phyloP scores from a whole-genome alignment of 2,888 invertebrate species.

The Xanthorhoe designata region DNA sequence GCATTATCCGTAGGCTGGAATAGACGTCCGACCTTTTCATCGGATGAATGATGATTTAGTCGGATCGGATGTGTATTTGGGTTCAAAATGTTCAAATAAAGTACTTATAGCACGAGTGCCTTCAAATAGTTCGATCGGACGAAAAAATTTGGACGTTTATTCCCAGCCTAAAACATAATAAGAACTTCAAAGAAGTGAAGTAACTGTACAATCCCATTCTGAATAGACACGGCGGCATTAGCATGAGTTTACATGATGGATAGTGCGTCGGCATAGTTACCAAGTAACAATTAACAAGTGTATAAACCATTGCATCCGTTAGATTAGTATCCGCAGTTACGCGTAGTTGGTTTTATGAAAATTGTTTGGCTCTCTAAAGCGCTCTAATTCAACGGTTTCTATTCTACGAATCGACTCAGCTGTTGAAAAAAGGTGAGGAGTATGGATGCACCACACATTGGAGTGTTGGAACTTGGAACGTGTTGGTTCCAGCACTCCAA shows the following conservation, averaged over 20 bases:
- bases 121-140: too few species aligned
- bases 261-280: conserved; percentile 48
- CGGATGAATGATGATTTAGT: too few species aligned
- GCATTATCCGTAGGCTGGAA: too few species aligned
- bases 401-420: neutral
- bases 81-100: too few species aligned
- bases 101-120: too few species aligned
- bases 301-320: conserved; percentile 43
- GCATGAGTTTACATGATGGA: conserved; percentile 22
- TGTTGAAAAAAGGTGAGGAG: too few species aligned
- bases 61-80: too few species aligned
- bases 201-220: conserved; percentile 20
- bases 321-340: conserved; percentile 36
- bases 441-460: too few species aligned
- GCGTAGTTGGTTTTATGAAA: conserved; percentile 37
- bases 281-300: conserved; percentile 42
- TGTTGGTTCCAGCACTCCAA: too few species aligned
- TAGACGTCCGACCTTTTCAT: too few species aligned
- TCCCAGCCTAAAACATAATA: neutral
- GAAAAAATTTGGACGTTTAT: too few species aligned
- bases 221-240: conserved; percentile 15
- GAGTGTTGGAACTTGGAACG: too few species aligned
- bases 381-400: conserved; percentile 6
- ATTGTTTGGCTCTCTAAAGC: conserved; percentile 20
- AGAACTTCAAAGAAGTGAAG: conserved; percentile 1